Percentiles rank a stretch among this genome's conserved stretches.
phyloP scores from a whole-genome alignment of 1,140 invertebrate species.

The Cephus cinctus region DNA sequence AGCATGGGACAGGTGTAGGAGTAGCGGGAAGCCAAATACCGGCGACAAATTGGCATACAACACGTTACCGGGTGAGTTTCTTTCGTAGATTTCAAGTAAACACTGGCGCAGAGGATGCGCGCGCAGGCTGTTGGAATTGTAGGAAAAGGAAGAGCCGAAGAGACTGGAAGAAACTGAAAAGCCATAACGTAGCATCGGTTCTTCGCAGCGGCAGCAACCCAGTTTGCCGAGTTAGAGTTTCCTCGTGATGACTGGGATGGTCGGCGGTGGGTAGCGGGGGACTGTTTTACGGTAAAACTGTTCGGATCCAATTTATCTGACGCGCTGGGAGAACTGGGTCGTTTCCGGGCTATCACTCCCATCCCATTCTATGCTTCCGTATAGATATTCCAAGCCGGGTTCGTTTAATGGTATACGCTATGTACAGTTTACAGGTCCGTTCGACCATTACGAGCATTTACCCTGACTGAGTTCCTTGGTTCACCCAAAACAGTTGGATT shows the following conservation, averaged over 20 bases:
- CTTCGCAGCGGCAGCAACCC: not conserved
- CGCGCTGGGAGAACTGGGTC: conserved; percentile 31
- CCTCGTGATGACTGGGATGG: conserved; percentile 21
- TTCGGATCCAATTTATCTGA: conserved; percentile 34
- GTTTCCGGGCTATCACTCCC: conserved; percentile 26
- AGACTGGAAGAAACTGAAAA: not conserved
- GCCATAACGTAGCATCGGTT: not conserved
- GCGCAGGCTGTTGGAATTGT: no score
- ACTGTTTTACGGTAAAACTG: conserved; percentile 30
- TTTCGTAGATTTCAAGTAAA: no score
- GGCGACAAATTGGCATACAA: no score
- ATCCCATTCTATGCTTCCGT: no score
- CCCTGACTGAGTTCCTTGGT: no score
- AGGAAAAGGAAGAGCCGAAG: not conserved
- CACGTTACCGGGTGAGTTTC: no score
- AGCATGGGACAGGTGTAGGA: no score
- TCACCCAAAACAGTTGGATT: no score
- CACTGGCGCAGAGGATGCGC: no score
- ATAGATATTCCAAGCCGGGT: no score
- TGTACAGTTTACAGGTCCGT: conserved; percentile 17
- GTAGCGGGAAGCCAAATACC: no score
- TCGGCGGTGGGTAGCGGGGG: conserved; percentile 5
- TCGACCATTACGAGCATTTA: conserved; percentile 9
- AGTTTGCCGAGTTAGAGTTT: conserved; percentile 23
- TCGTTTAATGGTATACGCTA: no score